Evolutionary conservation across 2,113 vertebrate genomes (phyloP), one percentile per base, ranked within the genome.

Genomic region (Aegithalos caudatus): DNA sequence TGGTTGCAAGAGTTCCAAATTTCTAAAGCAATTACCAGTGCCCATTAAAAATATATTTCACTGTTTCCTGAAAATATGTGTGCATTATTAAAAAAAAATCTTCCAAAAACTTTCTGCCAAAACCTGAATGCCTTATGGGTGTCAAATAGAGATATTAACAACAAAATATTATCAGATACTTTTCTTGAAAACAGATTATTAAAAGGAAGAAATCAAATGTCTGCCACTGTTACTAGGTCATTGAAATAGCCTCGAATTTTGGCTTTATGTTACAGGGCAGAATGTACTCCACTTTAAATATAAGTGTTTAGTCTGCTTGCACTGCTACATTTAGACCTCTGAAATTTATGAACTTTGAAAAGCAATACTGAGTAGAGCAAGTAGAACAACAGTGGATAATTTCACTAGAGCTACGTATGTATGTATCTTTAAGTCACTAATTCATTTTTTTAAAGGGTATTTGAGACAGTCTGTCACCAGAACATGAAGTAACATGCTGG

Each of bases 341-440:
- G 76, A 96, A 93, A 73, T 94, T 38, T 70, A 35, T 78, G 67
- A 86, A 65, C 67, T 86, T 93, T 83, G 54, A 70, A 88, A 80
- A 80, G 67, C 51, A 88, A 12, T 94, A 42, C 14, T 80, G 31
- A 77, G 28, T n/a, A 83, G 33, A 70, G 45, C 60, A 90, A 90
- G 74, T 70, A 48, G 74, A 82, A 61, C 29, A 71, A 29, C 44
- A 91, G 37, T 44, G 31, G 15, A 19, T 89, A 51, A 33, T 58
- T 92, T 92, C 44, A 25, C 44, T 62, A 38, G 35, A n/a, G 31
- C 29, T 73, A 56, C 23, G 7, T 28, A n/a, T n/a, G 6, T 42
- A 21, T 71, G 37, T 40, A n/a, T 70, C 56, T 54, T 78, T 67
- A 72, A 79, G 33, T 40, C 51, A 79, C 20, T 71, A 51, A 67